Evolutionary conservation across 2,888 invertebrate species (phyloP), one percentile per base, ranked within the genome.

Genomic region (Petrolisthes manimaculis): DNA sequence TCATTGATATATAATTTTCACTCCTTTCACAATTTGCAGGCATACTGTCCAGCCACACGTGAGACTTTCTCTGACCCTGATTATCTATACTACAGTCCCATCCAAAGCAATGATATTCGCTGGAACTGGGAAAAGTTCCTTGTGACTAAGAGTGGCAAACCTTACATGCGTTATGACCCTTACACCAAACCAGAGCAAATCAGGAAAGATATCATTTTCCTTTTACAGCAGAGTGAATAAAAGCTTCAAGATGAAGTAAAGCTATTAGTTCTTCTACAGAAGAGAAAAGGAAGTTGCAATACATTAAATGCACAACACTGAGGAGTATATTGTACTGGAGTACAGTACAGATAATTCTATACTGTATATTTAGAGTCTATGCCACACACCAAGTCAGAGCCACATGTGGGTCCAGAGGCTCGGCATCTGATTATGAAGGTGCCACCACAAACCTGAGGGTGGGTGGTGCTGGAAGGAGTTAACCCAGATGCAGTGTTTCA

Each of bases 71-170:
- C 92, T 0, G 91, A 92, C 24, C 91, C 91, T 37, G 85, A 91
- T 5, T 91, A 92, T 24, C 91, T 93, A 12, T 92, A 91, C 89
- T 93, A 93, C 91, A 86, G 91, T 9, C 92, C 92, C 12, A 89
- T 93, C 84, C 92, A 92, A 86, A 92, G 91, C 83, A 92, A 91
- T 74, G 93, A 93, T 90, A 91, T 93, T 82, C 92, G 93, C 18
- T 93, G 93, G 93, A 93, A 93, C 91, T 93, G 93, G 91, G 93
- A 93, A 91, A 93, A 93, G 91, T 93, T 93, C 91, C 91, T 93
- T 51, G 92, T 93, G 24, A 92, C 92, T 90, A 89, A 88, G 37
- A 91, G 92, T 6, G 92, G 92, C 4, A 91, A 91, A 80, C 92
- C 93, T 12, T 90, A 91, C 84, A 92, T 92, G 90, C 91, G 93